Base-by-base conservation (phyloP, 2,113 vertebrate genomes). In the Petromus typicus region DNA sequence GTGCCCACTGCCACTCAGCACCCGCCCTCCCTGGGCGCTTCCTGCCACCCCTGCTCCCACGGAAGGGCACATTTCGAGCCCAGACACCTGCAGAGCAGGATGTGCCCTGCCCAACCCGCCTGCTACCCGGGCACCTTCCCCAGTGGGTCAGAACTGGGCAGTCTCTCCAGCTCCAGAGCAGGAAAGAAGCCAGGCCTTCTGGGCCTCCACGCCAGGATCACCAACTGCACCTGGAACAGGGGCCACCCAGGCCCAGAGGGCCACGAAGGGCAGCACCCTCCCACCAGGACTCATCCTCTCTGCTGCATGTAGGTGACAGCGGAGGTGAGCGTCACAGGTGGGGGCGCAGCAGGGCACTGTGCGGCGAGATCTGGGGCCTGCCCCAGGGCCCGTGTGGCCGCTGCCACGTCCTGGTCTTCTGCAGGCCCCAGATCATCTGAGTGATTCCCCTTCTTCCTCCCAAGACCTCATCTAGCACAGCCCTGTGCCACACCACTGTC, bases 61-160 rank as follows among this genome's bases (percentile, higher is more conserved):
- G 18, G 37, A 34, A 37, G 20, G 34, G 22, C n/a, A 11, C 34
- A 30, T n/a, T 34, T 18, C 20, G 3, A n/a, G 37, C 67, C n/a
- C n/a, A 4, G n/a, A n/a, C 67, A 22, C 18, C 66, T 40, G n/a
- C 67, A 69, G 37, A 22, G n/a, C 67, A 69, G n/a, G 18, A 22
- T 22, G 67, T 3, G n/a, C n/a, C 67, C 61, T n/a, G n/a, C n/a
- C n/a, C n/a, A n/a, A n/a, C n/a, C 25, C 25, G 2, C 8, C 61
- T 30, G 27, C 27, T 64, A 30, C 1, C 5, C 61, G n/a, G 66
- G 64, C 16, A n/a, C 34, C 78, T 11, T 25, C 34, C 78, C 23
- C n/a, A n/a, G n/a, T 8, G 2, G 7, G 3, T 2, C 10, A 91
- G 54, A 20, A 2, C 2, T 1, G 22, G 69, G 14, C n/a, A 51